Evolutionary conservation across 2,113 vertebrate genomes (phyloP).

Genomic region (Peromyscus polionotus): DNA sequence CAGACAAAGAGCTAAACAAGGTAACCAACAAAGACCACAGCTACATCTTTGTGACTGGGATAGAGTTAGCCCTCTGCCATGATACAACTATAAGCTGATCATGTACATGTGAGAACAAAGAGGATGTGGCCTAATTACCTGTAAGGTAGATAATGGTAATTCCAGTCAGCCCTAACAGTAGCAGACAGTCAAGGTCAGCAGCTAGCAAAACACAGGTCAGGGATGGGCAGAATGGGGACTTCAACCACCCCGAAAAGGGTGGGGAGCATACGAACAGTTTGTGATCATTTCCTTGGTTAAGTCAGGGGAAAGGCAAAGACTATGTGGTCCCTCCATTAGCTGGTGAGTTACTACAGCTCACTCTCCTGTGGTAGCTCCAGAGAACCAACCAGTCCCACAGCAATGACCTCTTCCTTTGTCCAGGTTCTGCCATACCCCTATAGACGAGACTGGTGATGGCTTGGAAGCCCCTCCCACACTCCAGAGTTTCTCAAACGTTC

Average conservation of each 20-base stretch:
- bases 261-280: too few relatives aligned
- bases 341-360: neutral
- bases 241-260: neutral
- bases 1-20: neutral
- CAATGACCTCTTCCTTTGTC: too few relatives aligned
- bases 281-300: too few relatives aligned
- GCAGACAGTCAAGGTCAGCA: neutral
- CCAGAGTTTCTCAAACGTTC: neutral
- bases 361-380: neutral
- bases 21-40: neutral
- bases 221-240: too few relatives aligned
- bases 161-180: neutral
- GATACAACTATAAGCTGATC: neutral
- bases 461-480: neutral
- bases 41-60: neutral
- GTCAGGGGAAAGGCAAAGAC: neutral
- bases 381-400: neutral
- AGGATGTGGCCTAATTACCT: too few relatives aligned
- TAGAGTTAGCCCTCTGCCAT: neutral
- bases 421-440: neutral
- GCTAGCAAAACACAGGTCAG: neutral
- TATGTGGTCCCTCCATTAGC: neutral
- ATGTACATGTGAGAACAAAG: neutral
- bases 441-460: neutral
- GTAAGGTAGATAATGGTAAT: too few relatives aligned